Evolutionary conservation across 1,140 invertebrate genomes (phyloP), one percentile per base, ranked within the genome.

Genomic region (Chrysopa pallens): DNA sequence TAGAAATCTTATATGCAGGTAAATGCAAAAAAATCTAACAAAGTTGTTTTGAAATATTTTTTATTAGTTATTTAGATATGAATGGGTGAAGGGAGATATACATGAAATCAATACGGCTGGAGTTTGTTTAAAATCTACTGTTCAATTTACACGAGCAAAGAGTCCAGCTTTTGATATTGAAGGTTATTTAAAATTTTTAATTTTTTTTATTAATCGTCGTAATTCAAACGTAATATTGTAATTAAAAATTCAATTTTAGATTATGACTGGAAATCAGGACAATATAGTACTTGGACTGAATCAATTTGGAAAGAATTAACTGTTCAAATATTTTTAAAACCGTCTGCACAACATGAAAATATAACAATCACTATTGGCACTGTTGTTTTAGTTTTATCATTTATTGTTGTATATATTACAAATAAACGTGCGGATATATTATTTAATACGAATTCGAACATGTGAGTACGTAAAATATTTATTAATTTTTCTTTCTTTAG

Each of bases 251-350:
- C 48, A 45, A 45, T 49, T 50, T 46, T 53, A 88, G 84, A 72
- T 52, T 89, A 91, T 55, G 70, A 91, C 53, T 82, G 83, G 73
- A 64, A 66, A 15, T 87, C 82, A 0, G 75, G 76, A 3, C 36
- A 73, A 45, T 94, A 80, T 60, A 87, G 89, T 1, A 81, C 86
- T 7, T 95, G 90, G 90, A 84, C 88, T 14, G 90, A 95, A 69
- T 91, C 86, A 3, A 72, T 81, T 8, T 94, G 89, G 89, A 58
- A 69, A 29, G 60, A 68, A 13, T 68, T 86, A 44, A 75, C 69
- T 43, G 72, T 85, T 17, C 68, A 84, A 44, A 76, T 93, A 60
- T 93, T 92, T 57, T 61, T 94, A 6, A 72, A 80, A 51, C 83
- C 89, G 40, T 72, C 82, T 29, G 63, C 67, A 38, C 60, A 62